phyloP scores from a whole-genome alignment of 1,140 invertebrate species.

The Drosophila nasuta region DNA sequence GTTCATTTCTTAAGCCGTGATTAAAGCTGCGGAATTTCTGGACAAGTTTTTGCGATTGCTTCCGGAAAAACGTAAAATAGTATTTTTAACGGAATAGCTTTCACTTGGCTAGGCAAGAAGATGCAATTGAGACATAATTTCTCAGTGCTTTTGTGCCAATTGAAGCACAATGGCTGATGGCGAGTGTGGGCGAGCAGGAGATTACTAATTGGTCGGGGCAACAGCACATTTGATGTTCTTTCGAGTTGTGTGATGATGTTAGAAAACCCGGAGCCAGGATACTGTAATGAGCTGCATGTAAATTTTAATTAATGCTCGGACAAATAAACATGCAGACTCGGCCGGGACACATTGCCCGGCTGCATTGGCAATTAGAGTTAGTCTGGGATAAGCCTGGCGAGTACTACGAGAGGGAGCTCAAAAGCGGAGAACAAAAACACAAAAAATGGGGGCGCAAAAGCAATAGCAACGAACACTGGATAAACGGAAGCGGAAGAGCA shows the following conservation, averaged over 20 bases:
- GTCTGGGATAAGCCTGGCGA: neutral
- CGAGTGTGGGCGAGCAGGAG: neutral
- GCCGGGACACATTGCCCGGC: neutral
- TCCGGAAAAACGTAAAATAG: too few species aligned
- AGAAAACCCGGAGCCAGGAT: neutral
- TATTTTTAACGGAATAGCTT: too few species aligned
- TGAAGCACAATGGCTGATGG: slow-evolving; percentile 9
- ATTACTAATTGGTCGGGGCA: slow-evolving; percentile 14
- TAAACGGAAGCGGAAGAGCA: slow-evolving; percentile 32
- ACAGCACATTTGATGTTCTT: neutral
- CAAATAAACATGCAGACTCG: slow-evolving; percentile 22
- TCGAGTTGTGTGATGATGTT: neutral
- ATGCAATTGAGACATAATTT: neutral
- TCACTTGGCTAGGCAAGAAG: too few species aligned
- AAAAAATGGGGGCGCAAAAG: neutral
- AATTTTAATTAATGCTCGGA: slow-evolving; percentile 41
- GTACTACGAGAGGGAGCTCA: too few species aligned
- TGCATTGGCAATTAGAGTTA: slow-evolving; percentile 51
- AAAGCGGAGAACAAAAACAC: neutral
- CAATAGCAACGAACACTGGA: slow-evolving; percentile 8
- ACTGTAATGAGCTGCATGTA: slow-evolving; percentile 34
- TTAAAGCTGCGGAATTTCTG: too few species aligned
- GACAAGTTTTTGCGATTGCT: too few species aligned
- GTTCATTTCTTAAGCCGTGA: too few species aligned
- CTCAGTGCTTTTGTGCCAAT: neutral